Evolutionary conservation across 2,113 vertebrate species (phyloP).

Genomic region (Melanostigma gelatinosum): DNA sequence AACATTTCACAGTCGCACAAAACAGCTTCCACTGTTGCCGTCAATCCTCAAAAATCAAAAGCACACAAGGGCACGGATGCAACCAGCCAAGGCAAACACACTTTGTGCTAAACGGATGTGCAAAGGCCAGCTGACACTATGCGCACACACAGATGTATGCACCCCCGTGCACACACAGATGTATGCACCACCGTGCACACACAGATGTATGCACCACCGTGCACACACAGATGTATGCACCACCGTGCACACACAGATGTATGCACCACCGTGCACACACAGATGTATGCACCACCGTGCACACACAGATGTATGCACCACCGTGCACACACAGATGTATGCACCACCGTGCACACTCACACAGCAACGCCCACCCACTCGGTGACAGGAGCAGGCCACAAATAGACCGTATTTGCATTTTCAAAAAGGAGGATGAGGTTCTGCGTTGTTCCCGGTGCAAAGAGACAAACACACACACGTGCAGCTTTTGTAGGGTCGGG

Average conservation of each 20-base stretch:
- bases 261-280: constrained; percentile 11
- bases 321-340: constrained; percentile 14
- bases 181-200: constrained; percentile 5
- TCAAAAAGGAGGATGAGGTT: constrained; percentile 62
- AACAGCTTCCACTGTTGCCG: constrained; percentile 19
- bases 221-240: too few relatives aligned
- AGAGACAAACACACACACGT: constrained; percentile 31
- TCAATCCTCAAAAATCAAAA: constrained; percentile 14
- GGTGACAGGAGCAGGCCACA: constrained; percentile 66
- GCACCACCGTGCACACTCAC: constrained; percentile 6
- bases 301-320: constrained; percentile 17
- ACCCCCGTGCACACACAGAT: too few relatives aligned
- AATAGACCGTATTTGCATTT: constrained; percentile 80
- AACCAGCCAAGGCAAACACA: constrained; percentile 28
- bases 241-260: constrained; percentile 12
- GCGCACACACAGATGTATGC: constrained; percentile 15
- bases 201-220: too few relatives aligned
- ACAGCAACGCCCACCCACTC: constrained; percentile 54
- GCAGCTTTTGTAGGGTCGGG: constrained; percentile 39
- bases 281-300: constrained; percentile 24
- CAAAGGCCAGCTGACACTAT: constrained; percentile 20
- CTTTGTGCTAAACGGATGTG: constrained; percentile 41
- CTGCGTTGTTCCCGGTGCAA: constrained; percentile 44
- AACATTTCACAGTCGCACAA: not conserved
- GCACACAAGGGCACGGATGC: constrained; percentile 36